Evolutionary conservation across 64 coral and sea anemone genomes (phyloP).

Genomic region (Orbicella faveolata): DNA sequence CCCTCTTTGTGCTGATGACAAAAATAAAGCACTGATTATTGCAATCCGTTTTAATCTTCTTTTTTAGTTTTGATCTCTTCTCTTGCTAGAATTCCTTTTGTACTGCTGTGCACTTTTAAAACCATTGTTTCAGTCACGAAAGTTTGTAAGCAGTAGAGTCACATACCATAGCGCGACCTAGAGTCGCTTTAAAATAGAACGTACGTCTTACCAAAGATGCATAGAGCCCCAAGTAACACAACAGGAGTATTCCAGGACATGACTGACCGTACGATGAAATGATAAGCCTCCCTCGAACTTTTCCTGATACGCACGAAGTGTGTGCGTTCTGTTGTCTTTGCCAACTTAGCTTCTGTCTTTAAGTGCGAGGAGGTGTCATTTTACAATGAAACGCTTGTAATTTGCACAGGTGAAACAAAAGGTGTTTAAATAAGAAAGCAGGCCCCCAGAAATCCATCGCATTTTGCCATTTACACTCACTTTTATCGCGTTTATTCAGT

Average conservation of each 20-base stretch:
- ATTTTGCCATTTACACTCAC: not conserved
- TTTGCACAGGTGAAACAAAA: not conserved
- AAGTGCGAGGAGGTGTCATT: not conserved
- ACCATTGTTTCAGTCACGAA: too few relatives aligned
- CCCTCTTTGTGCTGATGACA: too few relatives aligned
- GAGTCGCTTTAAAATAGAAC: not conserved
- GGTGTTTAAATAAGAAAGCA: slow-evolving; percentile 16
- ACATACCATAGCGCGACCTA: too few relatives aligned
- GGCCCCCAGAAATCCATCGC: not conserved
- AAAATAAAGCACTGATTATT: too few relatives aligned
- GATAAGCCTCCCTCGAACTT: not conserved
- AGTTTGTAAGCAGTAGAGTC: too few relatives aligned
- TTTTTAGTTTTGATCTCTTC: too few relatives aligned
- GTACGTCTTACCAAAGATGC: not conserved
- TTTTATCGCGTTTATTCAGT: not conserved
- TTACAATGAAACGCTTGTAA: not conserved
- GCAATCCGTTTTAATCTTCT: too few relatives aligned
- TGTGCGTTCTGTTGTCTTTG: not conserved
- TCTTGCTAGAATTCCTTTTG: too few relatives aligned
- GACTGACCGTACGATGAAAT: not conserved
- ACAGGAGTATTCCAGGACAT: not conserved
- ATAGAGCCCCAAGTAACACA: not conserved
- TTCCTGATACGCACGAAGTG: not conserved
- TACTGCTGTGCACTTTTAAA: too few relatives aligned
- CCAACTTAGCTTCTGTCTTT: not conserved